These are phyloP conservation scores for Mustelus asterias DNA, from an alignment of 2,113 vertebrate genomes.

Conservation along the genomic window DNA sequence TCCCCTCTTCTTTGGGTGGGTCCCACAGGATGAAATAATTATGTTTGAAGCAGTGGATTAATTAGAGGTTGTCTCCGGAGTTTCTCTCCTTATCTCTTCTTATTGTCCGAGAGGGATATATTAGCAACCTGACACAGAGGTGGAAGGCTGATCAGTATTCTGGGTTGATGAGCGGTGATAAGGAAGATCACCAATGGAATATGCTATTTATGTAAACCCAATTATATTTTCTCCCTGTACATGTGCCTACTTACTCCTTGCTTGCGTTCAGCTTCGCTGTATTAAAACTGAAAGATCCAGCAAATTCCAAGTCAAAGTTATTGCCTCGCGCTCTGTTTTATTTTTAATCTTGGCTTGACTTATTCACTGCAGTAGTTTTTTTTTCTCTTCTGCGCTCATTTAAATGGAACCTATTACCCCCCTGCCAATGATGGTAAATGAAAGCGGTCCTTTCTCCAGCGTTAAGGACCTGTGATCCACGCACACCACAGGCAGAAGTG, in stretches of 20 bases:
- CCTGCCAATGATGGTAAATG: conserved; percentile 26
- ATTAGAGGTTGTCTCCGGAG: conserved; percentile 25
- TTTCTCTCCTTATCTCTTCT: conserved; percentile 34
- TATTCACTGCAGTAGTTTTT: neutral
- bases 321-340: conserved; percentile 5
- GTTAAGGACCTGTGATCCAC: neutral
- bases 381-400: neutral
- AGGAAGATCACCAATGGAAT: conserved; percentile 11
- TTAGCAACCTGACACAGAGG: conserved; percentile 31
- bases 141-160: conserved; percentile 23
- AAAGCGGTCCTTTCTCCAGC: neutral
- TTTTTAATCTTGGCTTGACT: neutral
- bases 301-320: conserved; percentile 21
- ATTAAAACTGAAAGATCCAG: neutral
- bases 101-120: conserved; percentile 37
- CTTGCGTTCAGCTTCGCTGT: neutral
- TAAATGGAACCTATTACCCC: neutral
- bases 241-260: neutral
- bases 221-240: conserved; percentile 6
- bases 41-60: conserved; percentile 36
- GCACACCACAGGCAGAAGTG: neutral
- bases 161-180: conserved; percentile 31
- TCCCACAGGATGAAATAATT: conserved; percentile 37
- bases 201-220: conserved; percentile 33
- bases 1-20: conserved; percentile 12